phyloP scores from a whole-genome alignment of 2,113 vertebrate genomes.

The Canis aureus region DNA sequence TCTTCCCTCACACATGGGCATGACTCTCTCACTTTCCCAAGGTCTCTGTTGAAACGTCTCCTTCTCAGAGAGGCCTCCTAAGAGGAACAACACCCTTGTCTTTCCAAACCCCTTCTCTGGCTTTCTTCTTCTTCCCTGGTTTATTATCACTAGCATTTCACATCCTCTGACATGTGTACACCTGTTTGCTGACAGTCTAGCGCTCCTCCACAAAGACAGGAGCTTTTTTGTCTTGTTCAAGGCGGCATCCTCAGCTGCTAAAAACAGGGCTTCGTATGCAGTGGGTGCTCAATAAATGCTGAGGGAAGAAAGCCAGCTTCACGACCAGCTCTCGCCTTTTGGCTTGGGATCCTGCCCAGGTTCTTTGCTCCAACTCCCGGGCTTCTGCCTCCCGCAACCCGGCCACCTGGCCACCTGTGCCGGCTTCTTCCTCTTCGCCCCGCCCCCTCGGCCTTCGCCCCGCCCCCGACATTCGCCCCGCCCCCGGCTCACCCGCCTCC shows the following conservation, averaged over 20 bases:
- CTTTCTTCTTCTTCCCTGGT: not conserved
- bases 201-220: not conserved
- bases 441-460: not conserved
- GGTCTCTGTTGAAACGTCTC: not conserved
- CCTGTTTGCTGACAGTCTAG: not conserved
- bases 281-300: not conserved
- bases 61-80: not conserved
- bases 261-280: not conserved
- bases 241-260: not conserved
- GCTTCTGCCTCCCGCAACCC: no score
- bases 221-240: not conserved
- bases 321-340: not conserved
- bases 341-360: not conserved
- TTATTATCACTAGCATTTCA: not conserved
- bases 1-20: not conserved
- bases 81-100: not conserved
- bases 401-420: not conserved
- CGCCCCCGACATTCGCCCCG: no score
- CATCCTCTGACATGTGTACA: not conserved
- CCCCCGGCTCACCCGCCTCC: conserved; percentile 92
- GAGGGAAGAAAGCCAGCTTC: not conserved
- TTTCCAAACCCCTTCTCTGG: not conserved
- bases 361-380: not conserved
- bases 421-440: not conserved
- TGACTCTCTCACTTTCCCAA: not conserved